A percentile compares a stretch with the other conserved stretches of the same genome.
Evolutionary conservation across 2,113 vertebrate species (phyloP).

Genomic region (Numenius arquata): DNA sequence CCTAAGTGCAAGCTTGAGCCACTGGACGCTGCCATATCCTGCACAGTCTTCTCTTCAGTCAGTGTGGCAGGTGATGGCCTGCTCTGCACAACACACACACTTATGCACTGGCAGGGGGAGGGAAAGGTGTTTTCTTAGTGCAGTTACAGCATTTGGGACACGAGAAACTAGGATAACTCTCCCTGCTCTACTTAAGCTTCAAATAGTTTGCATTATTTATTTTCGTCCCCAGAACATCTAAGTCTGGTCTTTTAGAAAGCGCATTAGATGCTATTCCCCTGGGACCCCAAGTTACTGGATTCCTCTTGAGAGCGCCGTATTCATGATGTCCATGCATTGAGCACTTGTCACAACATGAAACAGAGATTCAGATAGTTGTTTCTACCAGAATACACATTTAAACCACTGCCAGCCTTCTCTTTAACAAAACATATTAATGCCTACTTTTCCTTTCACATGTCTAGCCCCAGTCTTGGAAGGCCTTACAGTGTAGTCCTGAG

Average conservation of each 20-base stretch:
- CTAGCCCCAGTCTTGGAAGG: background rate
- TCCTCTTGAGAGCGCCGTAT: background rate
- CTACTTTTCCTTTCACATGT: background rate
- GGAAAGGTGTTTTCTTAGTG: background rate
- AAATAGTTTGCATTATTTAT: background rate
- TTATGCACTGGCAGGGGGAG: background rate
- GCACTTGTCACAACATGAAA: background rate
- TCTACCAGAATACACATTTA: background rate
- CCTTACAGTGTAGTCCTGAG: background rate
- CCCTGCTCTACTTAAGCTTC: background rate
- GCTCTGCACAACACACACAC: background rate
- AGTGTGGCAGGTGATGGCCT: background rate
- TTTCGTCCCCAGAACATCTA: background rate
- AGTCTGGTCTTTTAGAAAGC: background rate
- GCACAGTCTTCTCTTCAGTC: background rate
- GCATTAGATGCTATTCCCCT: background rate
- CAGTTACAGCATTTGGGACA: background rate
- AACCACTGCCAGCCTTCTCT: background rate
- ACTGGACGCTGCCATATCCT: rapidly evolving
- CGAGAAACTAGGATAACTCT: background rate
- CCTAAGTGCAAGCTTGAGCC: background rate
- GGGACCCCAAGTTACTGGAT: background rate
- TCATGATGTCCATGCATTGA: background rate
- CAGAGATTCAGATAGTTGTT: background rate
- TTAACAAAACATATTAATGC: background rate